Evolutionary conservation across 2,888 invertebrate genomes (phyloP).

Genomic region (Limnephilus marmoratus): DNA sequence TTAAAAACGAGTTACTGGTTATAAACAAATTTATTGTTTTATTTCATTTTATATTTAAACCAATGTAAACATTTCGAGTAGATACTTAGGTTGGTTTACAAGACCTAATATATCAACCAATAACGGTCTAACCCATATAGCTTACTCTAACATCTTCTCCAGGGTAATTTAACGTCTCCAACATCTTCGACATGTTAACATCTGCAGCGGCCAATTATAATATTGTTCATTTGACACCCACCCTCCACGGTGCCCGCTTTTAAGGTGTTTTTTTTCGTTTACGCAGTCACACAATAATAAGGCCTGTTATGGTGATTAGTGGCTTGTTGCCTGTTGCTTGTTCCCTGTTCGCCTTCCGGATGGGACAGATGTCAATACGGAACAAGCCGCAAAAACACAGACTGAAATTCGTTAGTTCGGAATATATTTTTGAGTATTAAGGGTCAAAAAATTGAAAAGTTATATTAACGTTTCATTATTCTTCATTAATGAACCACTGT

Average conservation of each 20-base stretch:
- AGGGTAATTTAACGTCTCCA: not conserved
- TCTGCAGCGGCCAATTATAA: conserved; percentile 2
- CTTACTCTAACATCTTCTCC: not conserved
- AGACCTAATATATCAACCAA: not conserved
- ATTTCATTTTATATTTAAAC: no score
- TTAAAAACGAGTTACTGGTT: no score
- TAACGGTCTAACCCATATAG: not conserved
- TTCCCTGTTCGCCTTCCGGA: not conserved
- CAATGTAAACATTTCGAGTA: no score
- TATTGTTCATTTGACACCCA: not conserved
- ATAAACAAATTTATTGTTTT: no score
- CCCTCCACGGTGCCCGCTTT: not conserved
- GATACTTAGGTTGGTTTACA: not conserved
- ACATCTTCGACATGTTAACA: not conserved
- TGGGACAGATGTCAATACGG: not conserved
- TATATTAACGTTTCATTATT: not conserved
- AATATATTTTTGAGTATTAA: not conserved
- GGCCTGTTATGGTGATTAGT: not conserved
- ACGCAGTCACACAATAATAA: not conserved
- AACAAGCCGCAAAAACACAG: not conserved
- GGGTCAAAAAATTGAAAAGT: not conserved
- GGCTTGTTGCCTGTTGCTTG: not conserved
- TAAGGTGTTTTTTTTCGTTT: not conserved
- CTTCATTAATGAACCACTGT: not conserved
- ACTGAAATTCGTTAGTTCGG: no score